Evolutionary conservation across 1,140 invertebrate genomes (phyloP).

Genomic region (Dolichoris vasculosae): DNA sequence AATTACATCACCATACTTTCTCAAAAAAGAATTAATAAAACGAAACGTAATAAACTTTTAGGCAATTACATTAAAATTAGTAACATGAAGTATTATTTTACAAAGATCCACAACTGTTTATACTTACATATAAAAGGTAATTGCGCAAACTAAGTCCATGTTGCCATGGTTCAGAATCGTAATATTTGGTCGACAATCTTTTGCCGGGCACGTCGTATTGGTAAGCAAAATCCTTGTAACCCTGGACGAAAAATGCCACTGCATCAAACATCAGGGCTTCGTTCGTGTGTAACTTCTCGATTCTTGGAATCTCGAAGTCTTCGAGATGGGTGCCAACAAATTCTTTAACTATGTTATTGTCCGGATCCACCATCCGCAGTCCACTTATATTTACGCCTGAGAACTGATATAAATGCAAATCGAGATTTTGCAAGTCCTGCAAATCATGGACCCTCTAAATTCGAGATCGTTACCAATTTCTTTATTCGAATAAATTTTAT

Average conservation of each 20-base stretch:
- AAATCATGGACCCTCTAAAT: background rate
- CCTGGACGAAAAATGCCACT: slow-evolving; percentile 92
- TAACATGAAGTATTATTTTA: too few species aligned
- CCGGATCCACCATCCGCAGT: slow-evolving; percentile 82
- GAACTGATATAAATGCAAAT: slow-evolving; percentile 87
- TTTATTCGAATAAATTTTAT: too few species aligned
- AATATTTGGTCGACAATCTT: background rate
- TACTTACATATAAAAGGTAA: slow-evolving; percentile 83
- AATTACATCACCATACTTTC: too few species aligned
- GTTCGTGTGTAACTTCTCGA: slow-evolving; percentile 82
- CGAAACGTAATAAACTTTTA: too few species aligned
- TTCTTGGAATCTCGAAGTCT: slow-evolving; percentile 58
- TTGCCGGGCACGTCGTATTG: background rate
- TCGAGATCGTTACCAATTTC: too few species aligned
- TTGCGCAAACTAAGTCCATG: slow-evolving; percentile 88
- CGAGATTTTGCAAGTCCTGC: slow-evolving; percentile 86
- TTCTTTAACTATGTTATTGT: slow-evolving; percentile 75
- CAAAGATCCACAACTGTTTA: too few species aligned
- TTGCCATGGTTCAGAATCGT: slow-evolving; percentile 76
- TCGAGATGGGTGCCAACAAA: slow-evolving; percentile 64
- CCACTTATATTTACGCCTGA: slow-evolving; percentile 90
- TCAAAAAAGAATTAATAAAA: too few species aligned
- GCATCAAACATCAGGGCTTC: slow-evolving; percentile 95
- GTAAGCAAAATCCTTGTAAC: slow-evolving; percentile 84
- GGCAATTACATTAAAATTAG: too few species aligned